Evolutionary conservation across 2,888 invertebrate species (phyloP).

Genomic region (Caenorhabditis sp.): DNA sequence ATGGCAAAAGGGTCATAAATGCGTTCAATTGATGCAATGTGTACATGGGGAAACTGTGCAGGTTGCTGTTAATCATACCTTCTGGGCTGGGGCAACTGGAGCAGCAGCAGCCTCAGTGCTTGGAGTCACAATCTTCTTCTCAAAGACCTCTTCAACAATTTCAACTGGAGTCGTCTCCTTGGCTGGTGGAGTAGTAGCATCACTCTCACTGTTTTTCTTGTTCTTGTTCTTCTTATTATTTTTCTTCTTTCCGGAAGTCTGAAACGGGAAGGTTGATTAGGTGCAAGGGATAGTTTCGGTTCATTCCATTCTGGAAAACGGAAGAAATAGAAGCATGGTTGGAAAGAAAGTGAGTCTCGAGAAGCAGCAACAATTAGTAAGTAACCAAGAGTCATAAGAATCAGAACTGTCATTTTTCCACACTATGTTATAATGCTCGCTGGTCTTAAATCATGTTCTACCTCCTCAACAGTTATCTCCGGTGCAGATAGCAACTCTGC

Average conservation of each 20-base stretch:
- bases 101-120: conserved; percentile 17
- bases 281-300: neutral
- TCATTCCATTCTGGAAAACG: conserved; percentile 13
- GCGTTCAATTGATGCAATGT: neutral
- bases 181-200: conserved; percentile 35
- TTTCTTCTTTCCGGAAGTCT: conserved; percentile 46
- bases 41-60: neutral
- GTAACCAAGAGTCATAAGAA: conserved; percentile 22
- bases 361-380: conserved; percentile 39
- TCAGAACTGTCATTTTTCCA: conserved; percentile 1
- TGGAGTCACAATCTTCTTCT: conserved; percentile 55
- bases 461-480: conserved; percentile 55
- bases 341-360: conserved; percentile 14
- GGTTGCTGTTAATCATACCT: conserved; percentile 1
- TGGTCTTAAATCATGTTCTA: conserved; percentile 7
- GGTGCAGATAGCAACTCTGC: conserved; percentile 55
- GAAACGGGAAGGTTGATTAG: conserved; percentile 17
- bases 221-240: conserved; percentile 67
- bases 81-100: conserved; percentile 13
- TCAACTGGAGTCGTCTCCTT: conserved; percentile 51
- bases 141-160: conserved; percentile 59
- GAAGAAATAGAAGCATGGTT: conserved; percentile 14
- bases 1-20: too few relatives aligned
- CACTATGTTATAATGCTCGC: conserved; percentile 36
- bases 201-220: conserved; percentile 58